These are phyloP conservation scores for Melanotaenia trifasciata DNA, from an alignment of 2,797 vertebrate species.

Conservation along the genomic window DNA sequence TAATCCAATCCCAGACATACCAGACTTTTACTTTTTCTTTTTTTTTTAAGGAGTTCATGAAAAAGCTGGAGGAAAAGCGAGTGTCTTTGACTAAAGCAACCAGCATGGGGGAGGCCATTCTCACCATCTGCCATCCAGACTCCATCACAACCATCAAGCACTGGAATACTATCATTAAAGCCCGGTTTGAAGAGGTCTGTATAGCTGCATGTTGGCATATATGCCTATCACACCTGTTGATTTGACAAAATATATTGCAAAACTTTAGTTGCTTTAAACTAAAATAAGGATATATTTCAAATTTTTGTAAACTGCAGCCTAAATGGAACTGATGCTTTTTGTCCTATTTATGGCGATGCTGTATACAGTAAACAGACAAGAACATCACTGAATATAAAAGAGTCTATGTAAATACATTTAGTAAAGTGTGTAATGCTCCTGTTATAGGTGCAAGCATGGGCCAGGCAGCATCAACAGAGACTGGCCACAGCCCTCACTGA, in stretches of 20 bases:
- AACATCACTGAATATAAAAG: background rate
- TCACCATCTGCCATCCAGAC: conserved; percentile 96
- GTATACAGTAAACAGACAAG: background rate
- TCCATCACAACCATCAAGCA: conserved; percentile 99
- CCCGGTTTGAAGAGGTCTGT: conserved; percentile 97
- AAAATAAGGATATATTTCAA: background rate
- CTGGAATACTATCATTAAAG: conserved; percentile 99
- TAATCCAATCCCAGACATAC: conserved; percentile 47
- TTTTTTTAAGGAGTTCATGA: conserved; percentile 92
- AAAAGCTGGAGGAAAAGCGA: conserved; percentile 95
- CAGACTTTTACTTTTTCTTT: conserved; percentile 34
- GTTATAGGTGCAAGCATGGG: conserved; percentile 94
- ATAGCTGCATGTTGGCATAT: conserved; percentile 29
- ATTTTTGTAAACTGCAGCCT: background rate
- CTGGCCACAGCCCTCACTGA: conserved; percentile 89
- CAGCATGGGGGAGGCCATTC: conserved; percentile 92
- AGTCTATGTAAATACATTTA: background rate
- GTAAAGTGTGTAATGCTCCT: conserved; percentile 15
- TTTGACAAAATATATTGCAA: conserved; percentile 13
- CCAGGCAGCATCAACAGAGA: conserved; percentile 95
- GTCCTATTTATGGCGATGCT: background rate
- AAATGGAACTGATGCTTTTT: background rate
- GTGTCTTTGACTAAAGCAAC: conserved; percentile 90
- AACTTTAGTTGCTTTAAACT: background rate
- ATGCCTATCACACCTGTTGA: conserved; percentile 20